Conservation (phyloP, 2,888 invertebrate genomes). For the Cheilosia impressa region DNA sequence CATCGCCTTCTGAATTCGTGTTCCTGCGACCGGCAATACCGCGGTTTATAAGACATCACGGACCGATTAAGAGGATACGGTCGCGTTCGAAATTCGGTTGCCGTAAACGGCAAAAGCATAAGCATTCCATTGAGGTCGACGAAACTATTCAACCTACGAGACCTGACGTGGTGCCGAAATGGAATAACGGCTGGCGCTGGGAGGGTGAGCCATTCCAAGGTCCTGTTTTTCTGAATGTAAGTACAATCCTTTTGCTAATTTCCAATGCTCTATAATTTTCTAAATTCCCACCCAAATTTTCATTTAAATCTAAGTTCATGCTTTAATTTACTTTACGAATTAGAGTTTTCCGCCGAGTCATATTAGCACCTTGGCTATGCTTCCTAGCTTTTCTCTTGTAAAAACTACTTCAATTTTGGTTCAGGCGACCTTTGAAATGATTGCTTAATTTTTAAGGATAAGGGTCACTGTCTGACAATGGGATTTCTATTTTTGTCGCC, state of each 20-base stretch:
- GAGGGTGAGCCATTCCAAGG: conserved; percentile 92
- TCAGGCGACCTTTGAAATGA: background rate
- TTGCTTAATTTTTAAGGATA: too few species aligned
- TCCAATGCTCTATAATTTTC: background rate
- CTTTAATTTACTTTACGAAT: too few species aligned
- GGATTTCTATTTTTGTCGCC: too few species aligned
- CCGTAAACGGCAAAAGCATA: conserved; percentile 81
- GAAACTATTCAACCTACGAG: conserved; percentile 84
- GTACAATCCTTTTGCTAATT: conserved; percentile 41
- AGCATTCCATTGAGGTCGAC: conserved; percentile 82
- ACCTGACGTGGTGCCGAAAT: conserved; percentile 86
- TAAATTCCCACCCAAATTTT: too few species aligned
- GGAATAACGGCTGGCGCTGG: conserved; percentile 97
- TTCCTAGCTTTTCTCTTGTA: background rate
- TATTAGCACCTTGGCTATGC: background rate
- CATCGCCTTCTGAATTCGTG: conserved; percentile 79
- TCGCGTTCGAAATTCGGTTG: conserved; percentile 83
- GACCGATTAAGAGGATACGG: conserved; percentile 80
- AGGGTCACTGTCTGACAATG: too few species aligned
- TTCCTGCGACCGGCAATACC: conserved; percentile 80
- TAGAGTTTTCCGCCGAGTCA: too few species aligned
- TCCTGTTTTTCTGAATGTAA: conserved; percentile 94
- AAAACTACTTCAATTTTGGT: background rate
- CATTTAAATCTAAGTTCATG: too few species aligned
- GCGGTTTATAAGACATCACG: conserved; percentile 74